Conservation (phyloP, 2,113 vertebrate species). For the Nesoenas mayeri region DNA sequence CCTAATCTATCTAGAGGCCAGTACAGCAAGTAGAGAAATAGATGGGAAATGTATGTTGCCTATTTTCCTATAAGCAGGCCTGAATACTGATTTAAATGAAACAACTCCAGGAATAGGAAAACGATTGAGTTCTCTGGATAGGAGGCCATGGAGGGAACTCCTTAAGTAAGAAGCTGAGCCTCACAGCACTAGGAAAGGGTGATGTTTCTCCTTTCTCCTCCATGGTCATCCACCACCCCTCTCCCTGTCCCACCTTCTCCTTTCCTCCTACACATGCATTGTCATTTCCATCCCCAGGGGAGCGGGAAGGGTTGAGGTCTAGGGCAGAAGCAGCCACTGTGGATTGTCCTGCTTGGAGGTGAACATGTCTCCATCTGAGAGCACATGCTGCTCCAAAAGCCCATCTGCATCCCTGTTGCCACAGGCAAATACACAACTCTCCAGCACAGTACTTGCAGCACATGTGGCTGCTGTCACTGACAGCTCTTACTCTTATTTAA, state of each 20-base stretch:
- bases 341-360: not conserved
- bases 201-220: not conserved
- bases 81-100: not conserved
- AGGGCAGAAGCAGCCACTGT: not conserved
- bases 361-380: not conserved
- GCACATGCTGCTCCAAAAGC: not conserved
- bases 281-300: not conserved
- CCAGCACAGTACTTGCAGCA: rapidly evolving
- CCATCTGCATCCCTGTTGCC: not conserved
- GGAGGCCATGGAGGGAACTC: not conserved
- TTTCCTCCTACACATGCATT: rapidly evolving
- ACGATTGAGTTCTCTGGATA: not conserved
- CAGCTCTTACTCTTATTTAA: not conserved
- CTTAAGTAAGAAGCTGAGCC: not conserved
- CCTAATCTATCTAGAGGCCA: not conserved
- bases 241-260: not conserved
- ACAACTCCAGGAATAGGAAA: not conserved
- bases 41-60: not conserved
- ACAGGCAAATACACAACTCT: rapidly evolving
- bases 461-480: not conserved
- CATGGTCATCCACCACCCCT: rapidly evolving
- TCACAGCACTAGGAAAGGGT: rapidly evolving
- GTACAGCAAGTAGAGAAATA: not conserved
- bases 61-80: not conserved
- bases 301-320: not conserved